These are phyloP conservation scores for Embidobia sp. DNA, from an alignment of 2,888 invertebrate species.

Conservation along the genomic window DNA sequence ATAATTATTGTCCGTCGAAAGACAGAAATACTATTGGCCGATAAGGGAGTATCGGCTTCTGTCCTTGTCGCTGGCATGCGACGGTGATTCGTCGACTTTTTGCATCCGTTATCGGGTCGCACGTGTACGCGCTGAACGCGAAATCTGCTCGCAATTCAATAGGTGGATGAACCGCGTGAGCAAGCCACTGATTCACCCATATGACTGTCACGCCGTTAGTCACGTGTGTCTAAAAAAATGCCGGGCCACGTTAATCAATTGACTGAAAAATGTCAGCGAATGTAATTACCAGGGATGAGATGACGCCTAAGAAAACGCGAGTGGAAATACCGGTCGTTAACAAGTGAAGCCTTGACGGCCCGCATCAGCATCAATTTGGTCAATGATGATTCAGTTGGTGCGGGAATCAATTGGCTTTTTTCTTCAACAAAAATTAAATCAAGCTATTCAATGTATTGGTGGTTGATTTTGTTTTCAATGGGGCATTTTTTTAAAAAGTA, in stretches of 20 bases:
- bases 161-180: constrained; percentile 28
- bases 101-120: constrained; percentile 4
- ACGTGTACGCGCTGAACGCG: constrained; percentile 1
- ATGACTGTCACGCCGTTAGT: background rate
- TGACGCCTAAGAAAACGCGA: background rate
- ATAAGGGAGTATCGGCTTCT: background rate
- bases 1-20: too few relatives aligned
- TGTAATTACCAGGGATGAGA: constrained; percentile 6
- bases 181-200: constrained; percentile 11
- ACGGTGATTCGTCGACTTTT: constrained; percentile 7
- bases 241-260: background rate
- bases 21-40: background rate
- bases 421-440: too few relatives aligned
- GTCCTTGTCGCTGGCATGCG: background rate
- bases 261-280: constrained; percentile 10
- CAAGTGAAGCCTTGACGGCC: background rate
- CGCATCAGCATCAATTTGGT: constrained; percentile 11
- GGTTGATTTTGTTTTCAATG: too few relatives aligned
- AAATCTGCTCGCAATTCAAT: constrained; percentile 14
- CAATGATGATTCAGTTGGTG: constrained; percentile 3
- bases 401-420: background rate
- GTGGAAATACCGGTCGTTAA: constrained; percentile 8
- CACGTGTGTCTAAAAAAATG: constrained; percentile 1
- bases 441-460: too few relatives aligned
- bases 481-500: too few relatives aligned